Conservation (phyloP, 2,888 invertebrate genomes). For the Syrphus vitripennis region DNA sequence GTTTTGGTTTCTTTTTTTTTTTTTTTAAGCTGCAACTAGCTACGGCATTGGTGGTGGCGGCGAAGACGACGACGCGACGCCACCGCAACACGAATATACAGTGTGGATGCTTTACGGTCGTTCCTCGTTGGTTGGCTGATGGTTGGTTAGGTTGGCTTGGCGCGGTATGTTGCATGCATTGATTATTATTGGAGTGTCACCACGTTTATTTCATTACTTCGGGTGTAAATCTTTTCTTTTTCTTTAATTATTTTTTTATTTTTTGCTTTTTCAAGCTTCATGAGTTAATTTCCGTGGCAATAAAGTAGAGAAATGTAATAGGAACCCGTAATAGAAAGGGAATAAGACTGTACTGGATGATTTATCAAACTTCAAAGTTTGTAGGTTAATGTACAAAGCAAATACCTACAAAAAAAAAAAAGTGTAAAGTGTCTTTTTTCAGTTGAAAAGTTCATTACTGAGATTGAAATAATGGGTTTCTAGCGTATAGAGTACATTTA, state of each 20-base stretch:
- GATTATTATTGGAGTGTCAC: constrained; percentile 71
- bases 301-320: constrained; percentile 33
- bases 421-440: background rate
- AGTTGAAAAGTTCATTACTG: background rate
- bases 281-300: constrained; percentile 58
- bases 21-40: constrained; percentile 1
- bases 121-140: background rate
- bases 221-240: constrained; percentile 56
- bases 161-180: constrained; percentile 56
- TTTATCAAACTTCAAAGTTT: constrained; percentile 5
- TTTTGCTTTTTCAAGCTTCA: constrained; percentile 3
- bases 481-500: background rate
- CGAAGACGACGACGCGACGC: background rate
- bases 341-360: constrained; percentile 23
- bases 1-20: constrained; percentile 46
- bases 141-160: background rate
- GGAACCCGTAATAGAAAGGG: constrained; percentile 38
- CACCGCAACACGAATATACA: constrained; percentile 44
- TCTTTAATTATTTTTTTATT: constrained; percentile 25
- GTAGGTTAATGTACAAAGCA: background rate
- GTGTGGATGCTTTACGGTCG: constrained; percentile 30
- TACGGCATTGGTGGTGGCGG: background rate
- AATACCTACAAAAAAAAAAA: no score
- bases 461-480: background rate
- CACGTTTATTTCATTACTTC: constrained; percentile 51